Conservation (phyloP, 2,797 vertebrate genomes). For the Hydrophis major region DNA sequence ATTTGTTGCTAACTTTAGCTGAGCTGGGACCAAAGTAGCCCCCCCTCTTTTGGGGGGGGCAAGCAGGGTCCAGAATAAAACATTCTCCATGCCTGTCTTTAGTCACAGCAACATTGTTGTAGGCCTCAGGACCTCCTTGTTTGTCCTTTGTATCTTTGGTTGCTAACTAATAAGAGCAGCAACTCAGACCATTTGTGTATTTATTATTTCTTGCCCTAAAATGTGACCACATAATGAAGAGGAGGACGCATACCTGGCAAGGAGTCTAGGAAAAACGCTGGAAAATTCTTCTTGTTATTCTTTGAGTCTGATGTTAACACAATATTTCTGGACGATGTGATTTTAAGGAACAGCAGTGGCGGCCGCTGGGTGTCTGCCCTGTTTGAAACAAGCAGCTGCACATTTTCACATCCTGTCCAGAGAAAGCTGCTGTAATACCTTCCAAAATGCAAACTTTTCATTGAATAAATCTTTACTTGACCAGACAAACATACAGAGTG, state of each 20-base stretch:
- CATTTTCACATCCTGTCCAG: constrained; percentile 58
- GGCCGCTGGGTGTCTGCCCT: constrained; percentile 56
- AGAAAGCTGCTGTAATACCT: not conserved
- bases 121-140: not conserved
- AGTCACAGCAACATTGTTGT: not conserved
- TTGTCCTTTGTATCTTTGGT: not conserved
- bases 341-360: constrained; percentile 35
- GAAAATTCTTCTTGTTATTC: constrained; percentile 69
- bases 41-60: not conserved
- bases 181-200: not conserved
- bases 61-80: not conserved
- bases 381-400: constrained; percentile 73
- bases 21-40: not conserved
- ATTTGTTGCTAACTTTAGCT: not conserved
- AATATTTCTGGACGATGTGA: constrained; percentile 47
- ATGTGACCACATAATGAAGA: constrained; percentile 4
- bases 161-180: constrained; percentile 9
- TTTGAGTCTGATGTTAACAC: constrained; percentile 66
- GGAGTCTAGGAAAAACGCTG: constrained; percentile 31
- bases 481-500: not conserved
- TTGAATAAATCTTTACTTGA: constrained; percentile 26
- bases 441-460: not conserved
- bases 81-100: not conserved
- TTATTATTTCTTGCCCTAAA: constrained; percentile 7
- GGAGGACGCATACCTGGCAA: constrained; percentile 32